Percentiles rank a stretch among this genome's conserved stretches.
phyloP scores from a whole-genome alignment of 2,797 vertebrate species.

The Gallirallus australis region DNA sequence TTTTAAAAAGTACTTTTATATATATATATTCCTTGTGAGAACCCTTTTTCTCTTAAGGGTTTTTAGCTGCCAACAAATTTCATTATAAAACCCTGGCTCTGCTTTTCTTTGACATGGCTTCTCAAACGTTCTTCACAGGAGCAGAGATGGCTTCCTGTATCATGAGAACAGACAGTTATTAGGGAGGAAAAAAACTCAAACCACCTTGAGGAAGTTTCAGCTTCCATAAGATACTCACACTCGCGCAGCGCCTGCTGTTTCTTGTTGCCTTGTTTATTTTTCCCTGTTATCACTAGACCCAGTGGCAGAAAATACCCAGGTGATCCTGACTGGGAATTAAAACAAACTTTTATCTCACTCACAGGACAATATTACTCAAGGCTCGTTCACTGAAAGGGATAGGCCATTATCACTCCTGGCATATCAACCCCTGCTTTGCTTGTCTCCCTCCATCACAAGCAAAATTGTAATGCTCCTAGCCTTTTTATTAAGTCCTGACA shows the following conservation, averaged over 20 bases:
- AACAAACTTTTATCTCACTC: background rate
- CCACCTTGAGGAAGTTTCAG: background rate
- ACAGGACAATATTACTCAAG: background rate
- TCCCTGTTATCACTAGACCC: background rate
- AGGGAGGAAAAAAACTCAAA: rapidly evolving
- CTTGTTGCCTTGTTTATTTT: background rate
- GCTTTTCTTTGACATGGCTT: background rate
- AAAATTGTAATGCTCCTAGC: background rate
- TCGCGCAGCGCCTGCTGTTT: background rate
- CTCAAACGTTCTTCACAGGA: background rate
- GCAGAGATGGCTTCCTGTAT: background rate
- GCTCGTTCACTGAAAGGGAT: background rate
- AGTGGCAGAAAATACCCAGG: background rate
- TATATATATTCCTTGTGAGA: background rate
- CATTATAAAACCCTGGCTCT: background rate
- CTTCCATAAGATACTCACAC: background rate
- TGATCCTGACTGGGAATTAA: background rate
- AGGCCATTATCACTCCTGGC: background rate
- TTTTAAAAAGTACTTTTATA: background rate
- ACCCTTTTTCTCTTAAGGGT: background rate
- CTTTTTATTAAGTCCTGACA: background rate
- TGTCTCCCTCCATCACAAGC: background rate
- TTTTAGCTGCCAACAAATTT: background rate
- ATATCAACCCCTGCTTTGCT: background rate
- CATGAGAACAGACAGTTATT: background rate